These are phyloP conservation scores for Helleia helle DNA, from an alignment of 2,888 invertebrate genomes.

Conservation along the genomic window DNA sequence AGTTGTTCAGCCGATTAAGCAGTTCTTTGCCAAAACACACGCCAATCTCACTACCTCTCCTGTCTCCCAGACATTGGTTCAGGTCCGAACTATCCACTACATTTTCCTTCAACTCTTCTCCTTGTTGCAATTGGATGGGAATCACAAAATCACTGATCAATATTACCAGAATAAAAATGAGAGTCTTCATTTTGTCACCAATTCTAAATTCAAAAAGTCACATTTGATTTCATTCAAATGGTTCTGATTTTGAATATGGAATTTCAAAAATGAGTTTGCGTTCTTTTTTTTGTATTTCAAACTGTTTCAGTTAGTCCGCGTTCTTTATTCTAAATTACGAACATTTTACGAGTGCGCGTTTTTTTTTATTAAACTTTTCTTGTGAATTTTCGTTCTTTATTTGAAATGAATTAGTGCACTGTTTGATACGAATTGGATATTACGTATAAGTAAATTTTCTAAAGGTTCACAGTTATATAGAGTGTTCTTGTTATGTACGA, in stretches of 20 bases:
- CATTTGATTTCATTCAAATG: background rate
- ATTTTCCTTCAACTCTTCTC: constrained; percentile 50
- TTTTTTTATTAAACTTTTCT: no score
- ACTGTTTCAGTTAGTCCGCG: background rate
- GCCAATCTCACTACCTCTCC: constrained; percentile 58
- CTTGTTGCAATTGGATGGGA: constrained; percentile 52
- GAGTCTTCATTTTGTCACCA: constrained; percentile 1
- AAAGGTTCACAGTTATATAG: constrained; percentile 57
- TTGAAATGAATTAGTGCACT: constrained; percentile 29
- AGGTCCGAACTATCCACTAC: constrained; percentile 41
- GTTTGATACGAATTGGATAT: constrained; percentile 39
- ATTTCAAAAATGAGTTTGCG: background rate
- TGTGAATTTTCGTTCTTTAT: background rate
- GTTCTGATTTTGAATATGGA: background rate
- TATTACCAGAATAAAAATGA: constrained; percentile 13
- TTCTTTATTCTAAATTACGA: no score
- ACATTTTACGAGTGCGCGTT: no score
- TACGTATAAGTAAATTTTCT: constrained; percentile 51
- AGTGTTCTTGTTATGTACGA: constrained; percentile 67
- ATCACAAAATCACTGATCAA: constrained; percentile 30
- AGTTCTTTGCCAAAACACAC: constrained; percentile 83
- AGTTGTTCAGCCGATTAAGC: constrained; percentile 76
- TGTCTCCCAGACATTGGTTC: constrained; percentile 53
- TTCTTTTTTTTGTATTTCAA: background rate
- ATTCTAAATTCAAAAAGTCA: constrained; percentile 7